These are phyloP conservation scores for Tenrec ecaudatus DNA, from an alignment of 2,113 vertebrate genomes.

Conservation along the genomic window DNA sequence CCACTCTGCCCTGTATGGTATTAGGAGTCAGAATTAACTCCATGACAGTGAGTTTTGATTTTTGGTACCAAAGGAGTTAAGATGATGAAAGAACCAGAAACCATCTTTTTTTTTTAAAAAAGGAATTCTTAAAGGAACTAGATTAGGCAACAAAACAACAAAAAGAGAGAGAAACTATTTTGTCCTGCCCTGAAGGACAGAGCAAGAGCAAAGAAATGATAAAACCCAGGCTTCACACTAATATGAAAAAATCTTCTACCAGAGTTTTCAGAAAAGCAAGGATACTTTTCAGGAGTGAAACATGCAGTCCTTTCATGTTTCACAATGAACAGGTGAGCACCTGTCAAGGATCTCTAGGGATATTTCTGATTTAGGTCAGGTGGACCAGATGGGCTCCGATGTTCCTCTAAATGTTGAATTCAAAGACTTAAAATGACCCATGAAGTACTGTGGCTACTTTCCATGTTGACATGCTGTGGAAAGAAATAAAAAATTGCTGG, in stretches of 20 bases:
- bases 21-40: no score
- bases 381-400: not conserved
- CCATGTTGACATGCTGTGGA: no score
- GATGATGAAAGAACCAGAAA: not conserved
- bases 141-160: not conserved
- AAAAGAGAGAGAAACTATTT: conserved; percentile 55
- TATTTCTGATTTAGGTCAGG: not conserved
- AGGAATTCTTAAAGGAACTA: not conserved
- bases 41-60: no score
- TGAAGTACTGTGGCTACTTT: not conserved
- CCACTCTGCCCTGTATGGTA: no score
- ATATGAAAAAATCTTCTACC: not conserved
- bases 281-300: not conserved
- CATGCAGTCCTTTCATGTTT: not conserved
- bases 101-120: not conserved
- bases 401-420: not conserved
- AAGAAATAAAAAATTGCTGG: not conserved
- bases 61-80: not conserved
- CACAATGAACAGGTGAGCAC: not conserved
- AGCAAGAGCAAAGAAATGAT: conserved; percentile 50
- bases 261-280: conserved; percentile 27
- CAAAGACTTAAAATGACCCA: not conserved
- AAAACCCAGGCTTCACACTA: conserved; percentile 15
- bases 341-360: not conserved
- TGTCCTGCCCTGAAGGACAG: conserved; percentile 29